A percentile compares a stretch with the other conserved stretches of the same genome.
These are phyloP conservation scores for Helarctos malayanus DNA, from an alignment of 2,797 vertebrate genomes.

Conservation along the genomic window DNA sequence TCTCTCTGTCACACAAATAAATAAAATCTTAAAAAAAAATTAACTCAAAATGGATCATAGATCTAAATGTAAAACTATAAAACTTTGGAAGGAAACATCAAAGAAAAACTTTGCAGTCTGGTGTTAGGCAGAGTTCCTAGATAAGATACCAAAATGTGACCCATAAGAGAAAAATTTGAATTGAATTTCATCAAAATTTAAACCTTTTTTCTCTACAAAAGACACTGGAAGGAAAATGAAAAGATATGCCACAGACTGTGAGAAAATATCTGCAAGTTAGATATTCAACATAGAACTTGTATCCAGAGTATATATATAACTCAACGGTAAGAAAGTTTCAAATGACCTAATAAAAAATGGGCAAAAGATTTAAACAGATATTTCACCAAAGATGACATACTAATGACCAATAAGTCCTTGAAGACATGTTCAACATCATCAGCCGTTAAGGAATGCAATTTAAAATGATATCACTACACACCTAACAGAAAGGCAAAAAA, in stretches of 20 bases:
- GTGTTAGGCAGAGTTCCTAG: not conserved
- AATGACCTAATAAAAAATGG: not conserved
- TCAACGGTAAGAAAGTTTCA: not conserved
- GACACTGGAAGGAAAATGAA: not conserved
- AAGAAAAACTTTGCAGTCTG: not conserved
- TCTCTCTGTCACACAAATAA: too few relatives aligned
- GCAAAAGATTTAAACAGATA: not conserved
- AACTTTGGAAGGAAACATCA: not conserved
- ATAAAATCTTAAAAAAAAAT: not conserved
- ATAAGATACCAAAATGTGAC: not conserved
- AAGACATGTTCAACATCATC: conserved; percentile 19
- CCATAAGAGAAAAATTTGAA: not conserved
- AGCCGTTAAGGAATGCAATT: not conserved
- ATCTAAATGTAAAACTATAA: not conserved
- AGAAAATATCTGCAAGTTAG: conserved; percentile 27
- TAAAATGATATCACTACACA: not conserved
- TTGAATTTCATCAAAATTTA: not conserved
- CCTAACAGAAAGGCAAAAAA: not conserved
- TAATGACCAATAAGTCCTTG: not conserved
- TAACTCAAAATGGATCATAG: not conserved
- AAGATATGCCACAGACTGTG: not conserved
- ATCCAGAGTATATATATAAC: not conserved
- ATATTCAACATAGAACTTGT: not conserved
- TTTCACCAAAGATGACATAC: not conserved
- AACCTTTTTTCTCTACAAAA: conserved; percentile 1